A percentile compares a stretch with the other conserved stretches of the same genome.
Evolutionary conservation across 1,140 invertebrate species (phyloP).

Genomic region (Holotrichia oblita): DNA sequence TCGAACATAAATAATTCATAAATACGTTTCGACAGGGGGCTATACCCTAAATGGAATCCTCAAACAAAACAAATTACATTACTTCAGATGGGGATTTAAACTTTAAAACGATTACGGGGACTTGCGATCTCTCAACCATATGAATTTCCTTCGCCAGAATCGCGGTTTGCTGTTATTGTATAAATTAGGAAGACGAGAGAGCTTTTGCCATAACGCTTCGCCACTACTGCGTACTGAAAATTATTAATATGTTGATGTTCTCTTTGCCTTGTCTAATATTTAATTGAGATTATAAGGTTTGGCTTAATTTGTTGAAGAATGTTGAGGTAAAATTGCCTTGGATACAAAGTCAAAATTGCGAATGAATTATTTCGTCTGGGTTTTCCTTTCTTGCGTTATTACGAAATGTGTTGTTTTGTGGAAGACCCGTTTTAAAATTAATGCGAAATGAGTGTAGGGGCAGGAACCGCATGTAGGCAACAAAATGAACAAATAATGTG

Average conservation of each 20-base stretch:
- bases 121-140: conserved; percentile 8
- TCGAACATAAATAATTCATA: conserved; percentile 31
- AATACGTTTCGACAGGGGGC: conserved; percentile 22
- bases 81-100: conserved; percentile 28
- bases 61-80: conserved; percentile 37
- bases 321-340: neutral
- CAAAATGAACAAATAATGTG: no score
- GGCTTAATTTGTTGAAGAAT: neutral
- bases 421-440: no score
- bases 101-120: conserved; percentile 14
- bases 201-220: neutral
- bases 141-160: neutral
- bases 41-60: conserved; percentile 9
- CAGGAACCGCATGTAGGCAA: no score
- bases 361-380: no score
- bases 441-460: no score
- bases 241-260: conserved; percentile 10
- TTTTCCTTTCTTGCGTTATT: no score
- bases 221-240: neutral
- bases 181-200: neutral
- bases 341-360: no score
- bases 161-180: conserved; percentile 14
- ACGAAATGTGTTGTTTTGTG: no score
- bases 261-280: neutral
- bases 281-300: neutral